phyloP scores from a whole-genome alignment of 2,113 vertebrate genomes.

The Lagopus muta region DNA sequence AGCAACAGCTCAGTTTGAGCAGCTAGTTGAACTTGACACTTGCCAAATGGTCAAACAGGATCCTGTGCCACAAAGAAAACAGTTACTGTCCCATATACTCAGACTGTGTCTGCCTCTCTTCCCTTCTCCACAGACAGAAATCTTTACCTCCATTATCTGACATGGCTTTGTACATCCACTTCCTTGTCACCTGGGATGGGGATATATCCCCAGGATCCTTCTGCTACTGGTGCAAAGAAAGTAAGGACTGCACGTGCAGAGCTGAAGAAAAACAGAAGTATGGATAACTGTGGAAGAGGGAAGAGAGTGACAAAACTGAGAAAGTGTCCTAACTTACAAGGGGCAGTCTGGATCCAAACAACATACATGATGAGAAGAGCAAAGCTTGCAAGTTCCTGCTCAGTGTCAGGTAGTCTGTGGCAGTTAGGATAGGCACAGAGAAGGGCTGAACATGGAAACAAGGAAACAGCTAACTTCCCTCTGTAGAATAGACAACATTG shows the following conservation, averaged over 20 bases:
- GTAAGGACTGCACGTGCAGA: neutral
- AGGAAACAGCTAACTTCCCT: neutral
- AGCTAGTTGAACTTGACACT: neutral
- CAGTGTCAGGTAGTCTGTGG: neutral
- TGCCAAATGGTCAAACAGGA: neutral
- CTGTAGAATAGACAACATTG: neutral
- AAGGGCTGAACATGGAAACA: neutral
- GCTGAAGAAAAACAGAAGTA: neutral
- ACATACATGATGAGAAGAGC: neutral
- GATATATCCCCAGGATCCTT: accelerated
- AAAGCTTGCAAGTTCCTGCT: neutral
- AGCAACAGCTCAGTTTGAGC: neutral
- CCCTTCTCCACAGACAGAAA: neutral
- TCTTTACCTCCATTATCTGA: neutral
- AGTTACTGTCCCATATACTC: neutral
- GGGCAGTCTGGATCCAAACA: neutral
- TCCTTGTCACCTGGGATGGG: neutral
- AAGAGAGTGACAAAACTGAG: neutral
- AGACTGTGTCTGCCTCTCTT: neutral
- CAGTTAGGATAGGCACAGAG: neutral
- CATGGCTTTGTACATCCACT: neutral
- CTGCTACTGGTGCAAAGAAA: neutral
- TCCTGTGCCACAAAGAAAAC: neutral
- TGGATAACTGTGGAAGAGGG: neutral
- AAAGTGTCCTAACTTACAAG: neutral